phyloP scores from a whole-genome alignment of 1,140 invertebrate species.

The Diplogasteroides magnus region DNA sequence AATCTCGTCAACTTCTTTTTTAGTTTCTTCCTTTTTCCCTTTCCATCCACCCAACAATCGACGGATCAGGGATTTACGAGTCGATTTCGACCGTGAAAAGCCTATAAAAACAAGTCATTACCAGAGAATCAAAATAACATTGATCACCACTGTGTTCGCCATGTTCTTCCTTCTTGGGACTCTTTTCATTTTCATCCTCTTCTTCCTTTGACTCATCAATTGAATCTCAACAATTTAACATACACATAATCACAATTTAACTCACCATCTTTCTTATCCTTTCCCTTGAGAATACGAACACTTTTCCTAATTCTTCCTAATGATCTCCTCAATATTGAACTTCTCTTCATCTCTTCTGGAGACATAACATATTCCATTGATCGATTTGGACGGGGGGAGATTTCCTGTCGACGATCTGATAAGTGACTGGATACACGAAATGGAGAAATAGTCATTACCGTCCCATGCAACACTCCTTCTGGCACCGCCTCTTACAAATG shows the following conservation, averaged over 20 bases:
- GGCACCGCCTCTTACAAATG: neutral
- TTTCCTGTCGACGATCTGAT: too few species aligned
- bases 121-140: neutral
- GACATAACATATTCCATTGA: too few species aligned
- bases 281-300: neutral
- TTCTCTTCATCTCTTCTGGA: neutral
- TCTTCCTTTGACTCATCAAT: neutral
- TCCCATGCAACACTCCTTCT: neutral
- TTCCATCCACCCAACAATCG: neutral
- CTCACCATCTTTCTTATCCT: neutral
- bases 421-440: neutral
- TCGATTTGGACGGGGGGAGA: too few species aligned
- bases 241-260: neutral
- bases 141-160: neutral
- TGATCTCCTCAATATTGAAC: neutral
- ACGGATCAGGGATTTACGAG: neutral
- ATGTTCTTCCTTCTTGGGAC: neutral
- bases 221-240: neutral
- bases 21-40: neutral
- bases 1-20: neutral
- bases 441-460: neutral
- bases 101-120: neutral
- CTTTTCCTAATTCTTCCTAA: neutral
- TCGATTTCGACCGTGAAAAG: neutral
- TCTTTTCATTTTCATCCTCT: too few species aligned